Evolutionary conservation across 2,888 invertebrate genomes (phyloP).

Genomic region (Drosophila prostipennis): DNA sequence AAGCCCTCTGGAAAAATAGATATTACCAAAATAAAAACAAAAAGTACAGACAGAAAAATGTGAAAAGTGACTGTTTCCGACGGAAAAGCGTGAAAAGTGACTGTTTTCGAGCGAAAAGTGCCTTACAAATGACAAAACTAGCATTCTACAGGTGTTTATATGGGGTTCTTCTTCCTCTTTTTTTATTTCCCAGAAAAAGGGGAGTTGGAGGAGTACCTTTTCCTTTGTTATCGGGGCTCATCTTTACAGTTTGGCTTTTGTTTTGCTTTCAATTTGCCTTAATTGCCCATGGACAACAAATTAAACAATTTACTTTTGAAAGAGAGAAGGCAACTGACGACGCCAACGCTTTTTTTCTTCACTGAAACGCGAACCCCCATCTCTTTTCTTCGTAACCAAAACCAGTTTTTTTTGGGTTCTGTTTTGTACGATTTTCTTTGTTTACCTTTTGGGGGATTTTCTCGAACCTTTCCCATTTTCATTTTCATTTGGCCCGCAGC

Average conservation of each 20-base stretch:
- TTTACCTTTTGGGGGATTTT: conserved; percentile 50
- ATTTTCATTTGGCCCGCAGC: conserved; percentile 37
- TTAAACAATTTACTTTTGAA: conserved; percentile 52
- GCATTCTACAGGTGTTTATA: conserved; percentile 56
- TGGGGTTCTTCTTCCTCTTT: conserved; percentile 8
- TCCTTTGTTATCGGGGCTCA: conserved; percentile 23
- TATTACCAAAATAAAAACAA: background rate
- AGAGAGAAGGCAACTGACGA: conserved; percentile 22
- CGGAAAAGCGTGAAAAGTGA: conserved; percentile 59
- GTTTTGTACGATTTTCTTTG: conserved; percentile 49
- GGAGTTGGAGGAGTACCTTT: conserved; percentile 10
- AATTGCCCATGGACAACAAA: conserved; percentile 59
- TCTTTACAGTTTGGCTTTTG: conserved; percentile 33
- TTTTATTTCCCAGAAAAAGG: conserved; percentile 6
- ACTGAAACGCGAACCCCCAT: background rate
- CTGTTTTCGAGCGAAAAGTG: conserved; percentile 37
- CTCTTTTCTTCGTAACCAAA: conserved; percentile 49
- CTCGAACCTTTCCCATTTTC: conserved; percentile 39
- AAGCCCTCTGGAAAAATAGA: background rate
- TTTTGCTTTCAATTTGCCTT: conserved; percentile 59
- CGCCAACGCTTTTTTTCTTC: conserved; percentile 31
- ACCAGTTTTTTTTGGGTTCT: conserved; percentile 68
- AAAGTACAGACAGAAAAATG: conserved; percentile 6
- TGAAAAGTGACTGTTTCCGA: conserved; percentile 62
- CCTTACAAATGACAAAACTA: conserved; percentile 14